These are phyloP conservation scores for Chrysolina oricalcia DNA, from an alignment of 2,888 invertebrate species.

Conservation along the genomic window DNA sequence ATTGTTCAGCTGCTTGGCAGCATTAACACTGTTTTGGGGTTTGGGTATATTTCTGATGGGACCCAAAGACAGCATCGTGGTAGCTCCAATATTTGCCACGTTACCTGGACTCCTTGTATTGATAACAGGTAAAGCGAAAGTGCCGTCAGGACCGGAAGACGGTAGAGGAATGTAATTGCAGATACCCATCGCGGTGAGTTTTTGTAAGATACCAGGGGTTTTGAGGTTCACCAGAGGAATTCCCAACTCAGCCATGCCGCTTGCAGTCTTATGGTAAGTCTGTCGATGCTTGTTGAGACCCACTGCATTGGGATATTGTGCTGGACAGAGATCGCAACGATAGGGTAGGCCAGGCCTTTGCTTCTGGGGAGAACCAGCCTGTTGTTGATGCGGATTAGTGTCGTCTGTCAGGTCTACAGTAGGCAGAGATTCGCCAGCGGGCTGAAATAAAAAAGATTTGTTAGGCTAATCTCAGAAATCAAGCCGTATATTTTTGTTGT, in stretches of 20 bases:
- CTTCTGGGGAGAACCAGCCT: constrained; percentile 66
- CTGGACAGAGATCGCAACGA: constrained; percentile 82
- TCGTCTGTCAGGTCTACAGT: constrained; percentile 75
- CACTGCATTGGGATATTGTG: constrained; percentile 80
- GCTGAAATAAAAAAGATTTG: constrained; percentile 23
- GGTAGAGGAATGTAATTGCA: constrained; percentile 84
- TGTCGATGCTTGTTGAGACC: constrained; percentile 78
- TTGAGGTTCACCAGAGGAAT: constrained; percentile 83
- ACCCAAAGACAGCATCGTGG: constrained; percentile 81
- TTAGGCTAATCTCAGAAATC: too few species aligned
- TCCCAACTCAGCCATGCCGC: constrained; percentile 78
- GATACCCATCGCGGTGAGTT: constrained; percentile 80
- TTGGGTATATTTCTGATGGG: constrained; percentile 74
- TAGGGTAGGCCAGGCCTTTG: constrained; percentile 70
- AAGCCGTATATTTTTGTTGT: too few species aligned
- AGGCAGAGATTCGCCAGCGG: constrained; percentile 59
- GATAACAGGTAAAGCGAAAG: constrained; percentile 82
- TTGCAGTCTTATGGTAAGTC: constrained; percentile 75
- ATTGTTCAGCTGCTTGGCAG: constrained; percentile 49
- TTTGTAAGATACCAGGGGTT: constrained; percentile 78
- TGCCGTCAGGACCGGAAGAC: constrained; percentile 69
- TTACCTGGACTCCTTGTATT: constrained; percentile 64
- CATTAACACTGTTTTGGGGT: constrained; percentile 50
- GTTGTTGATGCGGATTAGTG: constrained; percentile 62
- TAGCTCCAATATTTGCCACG: constrained; percentile 78